A percentile compares a stretch with the other conserved stretches of the same genome.
phyloP scores from a whole-genome alignment of 2,888 invertebrate species.

The Xylophagus ater region DNA sequence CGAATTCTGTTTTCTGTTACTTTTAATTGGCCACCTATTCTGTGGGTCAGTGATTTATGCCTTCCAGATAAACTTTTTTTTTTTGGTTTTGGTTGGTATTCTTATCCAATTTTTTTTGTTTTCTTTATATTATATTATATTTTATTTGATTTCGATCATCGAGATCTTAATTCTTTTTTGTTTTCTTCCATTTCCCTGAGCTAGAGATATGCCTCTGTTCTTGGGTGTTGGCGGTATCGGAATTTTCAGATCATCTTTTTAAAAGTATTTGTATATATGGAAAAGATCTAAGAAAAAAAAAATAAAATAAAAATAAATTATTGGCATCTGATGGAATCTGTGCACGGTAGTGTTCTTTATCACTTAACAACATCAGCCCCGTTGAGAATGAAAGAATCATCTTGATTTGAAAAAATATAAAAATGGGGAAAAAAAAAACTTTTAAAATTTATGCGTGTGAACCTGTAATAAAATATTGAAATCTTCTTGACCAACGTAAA shows the following conservation, averaged over 20 bases:
- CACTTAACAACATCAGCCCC: constrained; percentile 13
- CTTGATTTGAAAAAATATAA: too few species aligned
- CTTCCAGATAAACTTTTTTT: constrained; percentile 8
- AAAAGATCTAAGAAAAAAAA: too few species aligned
- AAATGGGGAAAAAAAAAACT: too few species aligned
- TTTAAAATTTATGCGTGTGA: constrained; percentile 16
- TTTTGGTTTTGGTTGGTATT: constrained; percentile 4
- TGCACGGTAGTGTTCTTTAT: constrained; percentile 15
- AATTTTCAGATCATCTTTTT: not conserved
- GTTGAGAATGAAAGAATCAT: too few species aligned
- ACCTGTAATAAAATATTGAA: constrained; percentile 11
- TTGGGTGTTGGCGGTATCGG: constrained; percentile 3
- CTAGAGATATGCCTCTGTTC: too few species aligned
- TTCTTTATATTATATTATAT: not conserved
- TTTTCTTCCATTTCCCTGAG: too few species aligned
- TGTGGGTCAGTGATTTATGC: constrained; percentile 15
- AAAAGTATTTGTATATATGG: not conserved
- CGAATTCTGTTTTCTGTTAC: too few species aligned
- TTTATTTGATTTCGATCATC: not conserved
- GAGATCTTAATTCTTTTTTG: not conserved
- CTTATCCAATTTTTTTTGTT: not conserved
- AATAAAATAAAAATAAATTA: too few species aligned
- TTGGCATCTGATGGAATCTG: too few species aligned
- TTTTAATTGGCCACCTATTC: constrained; percentile 19
- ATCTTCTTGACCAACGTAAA: too few species aligned